These are phyloP conservation scores for Lobophora halterata DNA, from an alignment of 2,888 invertebrate genomes.

Conservation along the genomic window DNA sequence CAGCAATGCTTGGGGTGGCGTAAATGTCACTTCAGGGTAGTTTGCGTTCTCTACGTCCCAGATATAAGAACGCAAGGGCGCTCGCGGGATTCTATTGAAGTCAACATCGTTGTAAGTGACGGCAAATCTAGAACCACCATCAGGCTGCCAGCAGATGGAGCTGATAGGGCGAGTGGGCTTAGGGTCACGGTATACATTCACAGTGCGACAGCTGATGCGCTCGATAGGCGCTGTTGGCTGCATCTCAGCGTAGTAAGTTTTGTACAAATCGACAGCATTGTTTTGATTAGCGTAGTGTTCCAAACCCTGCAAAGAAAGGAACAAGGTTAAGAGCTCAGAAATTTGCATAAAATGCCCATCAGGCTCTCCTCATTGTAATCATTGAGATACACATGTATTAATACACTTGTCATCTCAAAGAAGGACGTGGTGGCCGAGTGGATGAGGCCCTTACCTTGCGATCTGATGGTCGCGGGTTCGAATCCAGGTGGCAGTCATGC, in stretches of 20 bases:
- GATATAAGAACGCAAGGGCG: slow-evolving; percentile 77
- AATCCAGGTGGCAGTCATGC: too few relatives aligned
- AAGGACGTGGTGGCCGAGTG: too few relatives aligned
- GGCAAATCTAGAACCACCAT: slow-evolving; percentile 88
- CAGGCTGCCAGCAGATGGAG: slow-evolving; percentile 93
- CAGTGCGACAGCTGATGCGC: slow-evolving; percentile 85
- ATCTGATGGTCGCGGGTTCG: too few relatives aligned
- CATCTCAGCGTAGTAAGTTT: slow-evolving; percentile 90
- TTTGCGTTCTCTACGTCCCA: slow-evolving; percentile 96
- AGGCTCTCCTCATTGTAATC: too few relatives aligned
- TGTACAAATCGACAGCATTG: slow-evolving; percentile 95
- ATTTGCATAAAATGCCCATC: too few relatives aligned
- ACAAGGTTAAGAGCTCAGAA: too few relatives aligned
- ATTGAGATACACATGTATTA: too few relatives aligned
- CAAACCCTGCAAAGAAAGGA: slow-evolving; percentile 88
- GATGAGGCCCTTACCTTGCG: too few relatives aligned
- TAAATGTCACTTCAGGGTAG: slow-evolving; percentile 84
- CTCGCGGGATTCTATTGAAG: slow-evolving; percentile 81
- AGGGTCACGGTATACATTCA: slow-evolving; percentile 90
- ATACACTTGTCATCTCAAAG: too few relatives aligned
- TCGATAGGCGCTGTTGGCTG: slow-evolving; percentile 83
- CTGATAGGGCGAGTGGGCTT: slow-evolving; percentile 84
- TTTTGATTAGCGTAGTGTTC: slow-evolving; percentile 94
- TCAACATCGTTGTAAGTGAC: slow-evolving; percentile 90
- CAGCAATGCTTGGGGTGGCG: slow-evolving; percentile 85